phyloP scores from a whole-genome alignment of 2,113 vertebrate genomes.

The Ginglymostoma cirratum region DNA sequence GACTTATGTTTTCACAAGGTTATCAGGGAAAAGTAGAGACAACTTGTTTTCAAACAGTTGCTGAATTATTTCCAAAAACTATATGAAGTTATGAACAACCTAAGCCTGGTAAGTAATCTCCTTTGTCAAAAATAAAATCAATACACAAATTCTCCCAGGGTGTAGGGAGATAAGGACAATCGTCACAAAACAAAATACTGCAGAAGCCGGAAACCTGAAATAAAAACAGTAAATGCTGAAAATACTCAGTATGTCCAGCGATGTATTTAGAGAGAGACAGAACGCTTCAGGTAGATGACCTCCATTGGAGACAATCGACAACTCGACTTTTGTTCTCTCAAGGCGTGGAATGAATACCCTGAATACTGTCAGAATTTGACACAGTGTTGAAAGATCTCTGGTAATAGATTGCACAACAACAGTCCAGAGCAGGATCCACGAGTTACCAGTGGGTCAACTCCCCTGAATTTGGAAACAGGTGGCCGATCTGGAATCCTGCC shows the following conservation, averaged over 20 bases:
- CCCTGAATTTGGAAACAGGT: neutral
- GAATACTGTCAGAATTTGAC: neutral
- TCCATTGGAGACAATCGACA: neutral
- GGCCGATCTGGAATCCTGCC: neutral
- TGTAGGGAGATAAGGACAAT: neutral
- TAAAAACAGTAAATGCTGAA: no score
- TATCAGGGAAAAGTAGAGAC: neutral
- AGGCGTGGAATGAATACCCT: neutral
- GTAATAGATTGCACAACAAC: neutral
- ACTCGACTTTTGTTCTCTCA: neutral
- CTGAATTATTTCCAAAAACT: neutral
- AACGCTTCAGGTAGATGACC: neutral
- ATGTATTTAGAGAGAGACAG: neutral
- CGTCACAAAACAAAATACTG: neutral
- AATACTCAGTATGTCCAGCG: neutral
- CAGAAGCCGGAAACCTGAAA: neutral
- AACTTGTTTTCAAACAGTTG: neutral
- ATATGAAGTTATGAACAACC: neutral
- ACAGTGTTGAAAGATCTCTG: neutral
- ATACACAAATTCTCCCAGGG: neutral
- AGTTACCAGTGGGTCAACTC: neutral
- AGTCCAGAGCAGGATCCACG: neutral
- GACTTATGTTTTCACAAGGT: no score
- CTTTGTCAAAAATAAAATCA: neutral
- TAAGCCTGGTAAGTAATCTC: neutral